A percentile compares a stretch with the other conserved stretches of the same genome.
Conservation (phyloP, 92 coral and sea anemone genomes). For the Epizoanthus scotinus region DNA sequence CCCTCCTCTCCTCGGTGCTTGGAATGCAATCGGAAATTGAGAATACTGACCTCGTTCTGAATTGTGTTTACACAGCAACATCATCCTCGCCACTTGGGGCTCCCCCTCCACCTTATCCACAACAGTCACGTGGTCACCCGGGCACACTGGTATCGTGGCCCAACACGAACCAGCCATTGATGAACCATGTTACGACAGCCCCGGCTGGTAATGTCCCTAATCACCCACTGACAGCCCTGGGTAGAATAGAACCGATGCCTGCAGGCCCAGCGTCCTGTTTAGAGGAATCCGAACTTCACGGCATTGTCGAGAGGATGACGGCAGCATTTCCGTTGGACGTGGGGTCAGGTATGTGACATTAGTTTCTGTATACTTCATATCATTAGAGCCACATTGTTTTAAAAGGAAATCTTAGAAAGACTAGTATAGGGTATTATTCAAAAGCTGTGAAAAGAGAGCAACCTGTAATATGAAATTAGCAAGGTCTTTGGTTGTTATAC, state of each 20-base stretch:
- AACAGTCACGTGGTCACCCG: not conserved
- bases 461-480: no score
- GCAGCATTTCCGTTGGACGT: slow-evolving; percentile 71
- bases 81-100: slow-evolving; percentile 3
- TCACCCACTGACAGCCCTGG: slow-evolving; percentile 38
- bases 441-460: no score
- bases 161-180: not conserved
- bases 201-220: slow-evolving; percentile 22
- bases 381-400: no score
- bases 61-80: not conserved
- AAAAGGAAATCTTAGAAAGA: no score
- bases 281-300: slow-evolving; percentile 66
- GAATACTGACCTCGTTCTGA: not conserved
- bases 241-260: slow-evolving; percentile 24
- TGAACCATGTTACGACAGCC: slow-evolving; percentile 14
- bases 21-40: not conserved
- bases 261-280: slow-evolving; percentile 29
- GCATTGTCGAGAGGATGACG: slow-evolving; percentile 74
- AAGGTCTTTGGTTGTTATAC: no score
- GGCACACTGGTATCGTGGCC: not conserved
- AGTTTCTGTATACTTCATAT: no score
- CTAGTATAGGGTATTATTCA: no score
- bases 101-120: slow-evolving; percentile 16
- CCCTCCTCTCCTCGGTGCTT: no score
- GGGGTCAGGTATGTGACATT: slow-evolving; percentile 58